These are phyloP conservation scores for Bombyx huttoni DNA, from an alignment of 2,888 invertebrate species.

Conservation along the genomic window DNA sequence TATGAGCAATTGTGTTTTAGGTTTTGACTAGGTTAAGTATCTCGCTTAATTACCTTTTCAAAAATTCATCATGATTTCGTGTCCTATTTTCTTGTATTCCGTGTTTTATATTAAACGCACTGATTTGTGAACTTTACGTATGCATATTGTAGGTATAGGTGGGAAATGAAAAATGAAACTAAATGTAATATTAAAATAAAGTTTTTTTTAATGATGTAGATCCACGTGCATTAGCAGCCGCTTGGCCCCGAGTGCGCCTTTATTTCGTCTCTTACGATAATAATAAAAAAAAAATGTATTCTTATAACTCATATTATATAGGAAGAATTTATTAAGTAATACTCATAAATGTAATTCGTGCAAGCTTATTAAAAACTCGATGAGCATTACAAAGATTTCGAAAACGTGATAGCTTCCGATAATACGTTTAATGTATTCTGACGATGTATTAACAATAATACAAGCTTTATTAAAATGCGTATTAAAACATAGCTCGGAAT, in stretches of 20 bases:
- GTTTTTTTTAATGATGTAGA: no score
- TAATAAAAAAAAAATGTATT: no score
- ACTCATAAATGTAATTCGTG: neutral
- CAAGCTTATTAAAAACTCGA: neutral
- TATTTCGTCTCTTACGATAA: no score
- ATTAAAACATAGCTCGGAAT: slow-evolving; percentile 57
- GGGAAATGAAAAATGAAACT: no score
- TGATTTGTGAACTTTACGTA: no score
- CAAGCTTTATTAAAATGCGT: slow-evolving; percentile 61
- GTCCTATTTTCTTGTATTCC: neutral
- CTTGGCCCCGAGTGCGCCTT: no score
- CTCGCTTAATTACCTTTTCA: neutral
- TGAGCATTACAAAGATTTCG: neutral
- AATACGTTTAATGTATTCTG: slow-evolving; percentile 52
- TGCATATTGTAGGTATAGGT: no score
- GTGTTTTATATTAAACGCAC: no score
- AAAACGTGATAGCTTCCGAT: slow-evolving; percentile 16
- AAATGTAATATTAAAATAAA: no score
- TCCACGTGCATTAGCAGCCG: no score
- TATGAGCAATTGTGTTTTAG: neutral
- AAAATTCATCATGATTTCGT: neutral
- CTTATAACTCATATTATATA: no score
- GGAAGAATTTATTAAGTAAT: neutral
- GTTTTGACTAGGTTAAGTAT: neutral
- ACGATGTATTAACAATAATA: slow-evolving; percentile 52